phyloP scores from a whole-genome alignment of 2,797 vertebrate genomes.

The Champsocephalus esox region DNA sequence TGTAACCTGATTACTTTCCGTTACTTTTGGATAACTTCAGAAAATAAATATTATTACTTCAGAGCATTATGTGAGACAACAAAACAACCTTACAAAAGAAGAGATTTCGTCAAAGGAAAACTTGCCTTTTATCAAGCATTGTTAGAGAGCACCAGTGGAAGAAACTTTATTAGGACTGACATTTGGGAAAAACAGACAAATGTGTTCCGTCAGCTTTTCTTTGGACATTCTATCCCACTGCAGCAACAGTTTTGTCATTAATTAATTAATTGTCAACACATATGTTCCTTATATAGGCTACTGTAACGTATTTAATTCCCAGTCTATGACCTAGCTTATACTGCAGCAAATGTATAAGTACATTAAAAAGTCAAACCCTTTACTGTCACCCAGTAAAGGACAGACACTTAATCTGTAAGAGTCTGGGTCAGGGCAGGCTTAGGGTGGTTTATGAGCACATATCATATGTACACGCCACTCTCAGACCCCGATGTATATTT shows the following conservation, averaged over 20 bases:
- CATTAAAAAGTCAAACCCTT: conserved; percentile 37
- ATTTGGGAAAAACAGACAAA: too few relatives aligned
- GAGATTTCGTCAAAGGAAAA: too few relatives aligned
- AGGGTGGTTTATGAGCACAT: conserved; percentile 8
- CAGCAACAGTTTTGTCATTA: neutral
- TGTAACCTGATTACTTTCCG: too few relatives aligned
- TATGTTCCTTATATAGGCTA: neutral
- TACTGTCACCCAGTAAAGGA: conserved; percentile 14
- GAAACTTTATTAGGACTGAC: too few relatives aligned
- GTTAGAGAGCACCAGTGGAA: too few relatives aligned
- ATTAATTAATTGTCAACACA: neutral
- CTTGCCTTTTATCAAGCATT: too few relatives aligned
- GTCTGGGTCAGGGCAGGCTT: conserved; percentile 22
- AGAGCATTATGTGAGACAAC: too few relatives aligned
- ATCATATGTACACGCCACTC: neutral
- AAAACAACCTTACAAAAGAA: too few relatives aligned
- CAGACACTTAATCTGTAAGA: conserved; percentile 44
- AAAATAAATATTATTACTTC: too few relatives aligned
- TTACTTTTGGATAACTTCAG: too few relatives aligned
- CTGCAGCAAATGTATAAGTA: conserved; percentile 13
- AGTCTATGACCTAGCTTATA: neutral
- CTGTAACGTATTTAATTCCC: neutral
- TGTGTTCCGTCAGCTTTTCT: too few relatives aligned
- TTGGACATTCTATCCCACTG: too few relatives aligned
- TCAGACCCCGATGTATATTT: conserved; percentile 18